Percentiles rank a stretch among this genome's conserved stretches.
These are phyloP conservation scores for Ursus arctos DNA, from an alignment of 2,113 vertebrate species.

Conservation along the genomic window DNA sequence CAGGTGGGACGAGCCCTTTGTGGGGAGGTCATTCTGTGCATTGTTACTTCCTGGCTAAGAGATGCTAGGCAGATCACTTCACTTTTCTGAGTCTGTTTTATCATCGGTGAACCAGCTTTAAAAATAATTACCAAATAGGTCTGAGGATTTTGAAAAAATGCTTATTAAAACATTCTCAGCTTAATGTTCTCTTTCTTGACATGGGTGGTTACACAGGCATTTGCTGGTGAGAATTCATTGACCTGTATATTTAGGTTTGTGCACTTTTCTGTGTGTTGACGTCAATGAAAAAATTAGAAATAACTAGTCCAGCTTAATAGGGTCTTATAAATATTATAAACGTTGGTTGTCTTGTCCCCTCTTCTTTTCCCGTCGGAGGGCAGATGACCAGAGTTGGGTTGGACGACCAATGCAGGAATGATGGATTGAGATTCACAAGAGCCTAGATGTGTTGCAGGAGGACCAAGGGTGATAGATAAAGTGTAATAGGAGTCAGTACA, in stretches of 20 bases:
- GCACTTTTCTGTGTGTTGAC: slow-evolving; percentile 20
- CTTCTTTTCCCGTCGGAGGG: background rate
- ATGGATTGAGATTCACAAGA: background rate
- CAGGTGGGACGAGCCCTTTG: background rate
- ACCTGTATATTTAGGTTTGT: background rate
- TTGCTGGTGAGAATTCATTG: background rate
- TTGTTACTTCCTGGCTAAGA: background rate
- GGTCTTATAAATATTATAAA: background rate
- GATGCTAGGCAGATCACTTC: background rate
- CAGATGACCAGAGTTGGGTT: background rate
- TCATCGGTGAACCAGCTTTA: background rate
- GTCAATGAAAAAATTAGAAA: background rate
- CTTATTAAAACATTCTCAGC: slow-evolving; percentile 53
- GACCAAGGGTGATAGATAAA: background rate
- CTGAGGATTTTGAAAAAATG: slow-evolving; percentile 53
- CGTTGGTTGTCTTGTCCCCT: background rate
- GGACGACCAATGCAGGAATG: background rate
- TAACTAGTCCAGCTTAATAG: background rate
- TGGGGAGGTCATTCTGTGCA: background rate
- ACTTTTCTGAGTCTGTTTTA: background rate
- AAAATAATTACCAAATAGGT: slow-evolving; percentile 53
- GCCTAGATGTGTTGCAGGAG: background rate
- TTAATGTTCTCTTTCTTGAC: slow-evolving; percentile 37
- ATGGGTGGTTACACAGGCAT: slow-evolving; percentile 59
- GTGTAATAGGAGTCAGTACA: background rate